Conservation (phyloP, 2,797 vertebrate genomes). For the Danio tinwini region DNA sequence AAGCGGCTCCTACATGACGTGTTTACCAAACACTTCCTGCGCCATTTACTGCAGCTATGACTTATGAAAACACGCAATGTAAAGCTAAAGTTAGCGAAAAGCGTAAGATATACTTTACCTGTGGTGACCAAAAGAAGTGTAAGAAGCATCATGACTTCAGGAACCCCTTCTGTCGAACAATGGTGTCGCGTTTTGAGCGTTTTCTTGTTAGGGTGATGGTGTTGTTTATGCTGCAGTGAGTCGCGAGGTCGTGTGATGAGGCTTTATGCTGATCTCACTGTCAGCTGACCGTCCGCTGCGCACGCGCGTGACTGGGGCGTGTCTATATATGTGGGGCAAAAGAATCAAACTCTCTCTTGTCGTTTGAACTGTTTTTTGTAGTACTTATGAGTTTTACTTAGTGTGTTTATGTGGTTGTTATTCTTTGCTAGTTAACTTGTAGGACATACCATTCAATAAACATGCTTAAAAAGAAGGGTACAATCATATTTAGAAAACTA, state of each 20-base stretch:
- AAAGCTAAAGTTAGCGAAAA: fast-evolving
- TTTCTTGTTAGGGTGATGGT: background rate
- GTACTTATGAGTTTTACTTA: background rate
- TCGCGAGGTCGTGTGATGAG: background rate
- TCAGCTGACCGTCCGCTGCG: conserved; percentile 73
- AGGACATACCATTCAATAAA: no score
- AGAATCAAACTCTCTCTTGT: background rate
- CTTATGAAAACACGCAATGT: background rate
- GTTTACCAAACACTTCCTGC: conserved; percentile 33
- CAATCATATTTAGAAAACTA: no score
- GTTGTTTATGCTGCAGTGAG: conserved; percentile 28
- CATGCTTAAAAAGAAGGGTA: no score
- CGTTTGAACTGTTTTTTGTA: background rate
- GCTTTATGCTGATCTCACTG: conserved; percentile 48
- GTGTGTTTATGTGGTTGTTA: no score
- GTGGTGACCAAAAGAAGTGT: conserved; percentile 76
- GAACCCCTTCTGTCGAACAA: background rate
- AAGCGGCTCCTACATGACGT: conserved; percentile 2
- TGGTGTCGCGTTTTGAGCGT: background rate
- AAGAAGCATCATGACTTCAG: conserved; percentile 73
- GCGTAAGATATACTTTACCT: conserved; percentile 65
- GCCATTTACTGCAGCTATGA: background rate
- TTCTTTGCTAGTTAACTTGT: no score
- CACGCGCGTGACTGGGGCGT: conserved; percentile 66
- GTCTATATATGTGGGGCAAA: background rate